Percentiles rank a stretch among this genome's conserved stretches.
Evolutionary conservation across 2,888 invertebrate species (phyloP).

Genomic region (Aleiodes alternator): DNA sequence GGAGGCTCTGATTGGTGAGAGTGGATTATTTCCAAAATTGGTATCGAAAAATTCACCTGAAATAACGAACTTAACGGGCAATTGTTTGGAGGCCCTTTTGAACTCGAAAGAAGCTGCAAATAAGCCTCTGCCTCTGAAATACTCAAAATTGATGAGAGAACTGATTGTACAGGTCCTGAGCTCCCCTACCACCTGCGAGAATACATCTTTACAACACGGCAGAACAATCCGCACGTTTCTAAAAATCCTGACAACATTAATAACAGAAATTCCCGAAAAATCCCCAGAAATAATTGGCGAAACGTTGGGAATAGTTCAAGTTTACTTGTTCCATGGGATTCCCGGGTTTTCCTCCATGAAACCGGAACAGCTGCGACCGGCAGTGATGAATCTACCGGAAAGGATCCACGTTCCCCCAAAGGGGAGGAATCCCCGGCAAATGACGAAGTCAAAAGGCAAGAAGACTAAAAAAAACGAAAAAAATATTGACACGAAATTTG

Average conservation of each 20-base stretch:
- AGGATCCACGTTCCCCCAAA: conserved; percentile 61
- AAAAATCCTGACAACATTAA: conserved; percentile 40
- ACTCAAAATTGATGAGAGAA: not conserved
- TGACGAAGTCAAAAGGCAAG: conserved; percentile 60
- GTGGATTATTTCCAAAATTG: conserved; percentile 52
- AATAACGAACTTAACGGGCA: too few relatives aligned
- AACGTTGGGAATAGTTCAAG: conserved; percentile 68
- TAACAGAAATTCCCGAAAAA: conserved; percentile 16
- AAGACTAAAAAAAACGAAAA: conserved; percentile 44
- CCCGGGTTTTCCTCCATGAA: conserved; percentile 60
- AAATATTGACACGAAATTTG: conserved; percentile 36
- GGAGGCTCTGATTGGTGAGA: conserved; percentile 8
- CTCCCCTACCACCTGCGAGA: not conserved
- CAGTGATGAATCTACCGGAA: conserved; percentile 72
- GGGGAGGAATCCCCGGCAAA: conserved; percentile 60
- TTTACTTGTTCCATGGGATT: conserved; percentile 68
- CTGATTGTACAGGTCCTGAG: conserved; percentile 1
- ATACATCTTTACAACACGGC: not conserved
- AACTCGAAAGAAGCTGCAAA: not conserved
- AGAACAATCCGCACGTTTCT: conserved; percentile 2
- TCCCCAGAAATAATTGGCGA: conserved; percentile 63
- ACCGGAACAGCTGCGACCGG: conserved; percentile 66
- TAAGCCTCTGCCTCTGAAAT: not conserved
- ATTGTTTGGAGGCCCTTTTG: too few relatives aligned
- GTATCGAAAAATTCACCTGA: conserved; percentile 54